A percentile compares a stretch with the other conserved stretches of the same genome.
Conservation (phyloP, 2,797 vertebrate genomes). For the Lepilemur septentrionalis region DNA sequence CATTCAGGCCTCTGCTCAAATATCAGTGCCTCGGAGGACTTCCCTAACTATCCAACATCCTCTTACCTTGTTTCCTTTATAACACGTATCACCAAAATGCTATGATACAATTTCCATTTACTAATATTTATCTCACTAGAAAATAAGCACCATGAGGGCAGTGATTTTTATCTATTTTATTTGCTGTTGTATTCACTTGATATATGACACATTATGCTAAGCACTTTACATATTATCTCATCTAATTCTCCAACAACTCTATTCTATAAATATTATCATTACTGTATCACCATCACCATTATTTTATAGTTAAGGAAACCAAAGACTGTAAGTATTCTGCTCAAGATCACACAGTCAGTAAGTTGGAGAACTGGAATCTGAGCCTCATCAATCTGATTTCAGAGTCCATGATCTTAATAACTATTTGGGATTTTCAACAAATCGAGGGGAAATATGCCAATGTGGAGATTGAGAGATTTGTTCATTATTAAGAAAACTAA, state of each 20-base stretch:
- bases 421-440: constrained; percentile 22
- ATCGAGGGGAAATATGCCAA: background rate
- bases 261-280: background rate
- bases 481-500: constrained; percentile 1
- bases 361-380: background rate
- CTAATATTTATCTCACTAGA: background rate
- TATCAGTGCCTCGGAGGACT: background rate
- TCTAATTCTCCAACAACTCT: background rate
- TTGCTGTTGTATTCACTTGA: background rate
- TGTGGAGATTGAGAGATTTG: background rate
- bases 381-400: constrained; percentile 16
- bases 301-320: background rate
- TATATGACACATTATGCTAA: background rate
- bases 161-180: background rate
- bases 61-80: background rate
- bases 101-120: background rate
- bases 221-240: background rate
- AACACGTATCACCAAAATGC: background rate
- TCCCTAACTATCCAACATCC: background rate
- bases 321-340: background rate
- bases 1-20: background rate
- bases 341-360: background rate
- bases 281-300: background rate
- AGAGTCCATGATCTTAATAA: background rate
- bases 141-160: background rate